Percentiles rank a stretch among this genome's conserved stretches.
Evolutionary conservation across 2,113 vertebrate species (phyloP).

Genomic region (Ictalurus furcatus): DNA sequence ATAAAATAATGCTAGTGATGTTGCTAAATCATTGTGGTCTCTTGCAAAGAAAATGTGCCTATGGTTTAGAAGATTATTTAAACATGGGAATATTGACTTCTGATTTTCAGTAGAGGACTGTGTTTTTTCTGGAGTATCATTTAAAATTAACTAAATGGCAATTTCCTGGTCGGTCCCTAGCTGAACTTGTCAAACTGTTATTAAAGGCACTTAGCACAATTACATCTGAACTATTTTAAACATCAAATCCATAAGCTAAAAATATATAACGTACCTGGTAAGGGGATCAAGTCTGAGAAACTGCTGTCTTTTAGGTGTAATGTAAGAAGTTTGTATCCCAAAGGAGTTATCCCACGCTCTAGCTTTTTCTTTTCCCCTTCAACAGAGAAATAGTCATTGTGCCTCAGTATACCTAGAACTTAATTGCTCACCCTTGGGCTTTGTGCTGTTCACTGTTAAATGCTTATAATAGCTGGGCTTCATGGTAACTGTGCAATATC

Average conservation of each 20-base stretch:
- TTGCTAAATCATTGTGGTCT: neutral
- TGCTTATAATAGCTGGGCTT: slow-evolving; percentile 21
- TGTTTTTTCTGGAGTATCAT: slow-evolving; percentile 18
- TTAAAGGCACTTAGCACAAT: slow-evolving; percentile 47
- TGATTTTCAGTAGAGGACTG: neutral
- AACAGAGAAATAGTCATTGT: slow-evolving; percentile 27
- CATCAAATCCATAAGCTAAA: slow-evolving; percentile 5
- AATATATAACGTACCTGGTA: slow-evolving; percentile 22
- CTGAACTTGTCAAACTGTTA: slow-evolving; percentile 42
- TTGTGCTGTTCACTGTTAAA: slow-evolving; percentile 32
- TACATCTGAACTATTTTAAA: slow-evolving; percentile 22
- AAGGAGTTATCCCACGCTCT: neutral
- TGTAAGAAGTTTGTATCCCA: slow-evolving; percentile 1
- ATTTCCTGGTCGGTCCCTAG: slow-evolving; percentile 2
- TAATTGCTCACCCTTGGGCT: slow-evolving; percentile 40
- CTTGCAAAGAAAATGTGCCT: neutral
- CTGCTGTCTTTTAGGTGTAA: slow-evolving; percentile 10
- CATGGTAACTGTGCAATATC: slow-evolving; percentile 25
- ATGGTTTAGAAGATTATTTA: neutral
- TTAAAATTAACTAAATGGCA: slow-evolving; percentile 15
- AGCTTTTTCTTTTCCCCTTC: neutral
- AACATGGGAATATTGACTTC: neutral
- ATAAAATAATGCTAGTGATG: neutral
- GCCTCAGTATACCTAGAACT: neutral
- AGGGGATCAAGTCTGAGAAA: neutral